Conservation (phyloP, 2,113 vertebrate species). For the Lepidothrix coronata region DNA sequence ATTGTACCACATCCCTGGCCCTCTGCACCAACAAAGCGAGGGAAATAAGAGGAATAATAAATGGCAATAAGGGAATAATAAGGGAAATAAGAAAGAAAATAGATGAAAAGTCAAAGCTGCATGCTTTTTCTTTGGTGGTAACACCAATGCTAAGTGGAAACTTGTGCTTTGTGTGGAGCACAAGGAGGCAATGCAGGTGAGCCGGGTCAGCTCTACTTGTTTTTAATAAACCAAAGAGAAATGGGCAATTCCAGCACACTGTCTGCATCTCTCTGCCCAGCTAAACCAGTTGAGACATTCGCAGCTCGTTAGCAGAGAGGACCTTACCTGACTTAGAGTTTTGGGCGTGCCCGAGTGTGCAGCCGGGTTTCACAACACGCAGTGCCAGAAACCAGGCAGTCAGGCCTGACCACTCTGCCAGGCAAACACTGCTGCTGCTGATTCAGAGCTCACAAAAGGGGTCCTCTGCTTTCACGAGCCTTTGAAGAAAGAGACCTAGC, state of each 20-base stretch:
- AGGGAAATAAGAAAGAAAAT: not conserved
- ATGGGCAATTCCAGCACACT: fast-evolving
- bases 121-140: not conserved
- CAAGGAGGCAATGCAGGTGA: not conserved
- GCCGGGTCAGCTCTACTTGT: not conserved
- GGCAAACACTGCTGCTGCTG: not conserved
- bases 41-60: not conserved
- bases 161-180: not conserved
- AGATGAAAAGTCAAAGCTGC: not conserved
- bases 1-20: not conserved
- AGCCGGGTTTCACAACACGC: not conserved
- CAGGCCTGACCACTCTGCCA: not conserved
- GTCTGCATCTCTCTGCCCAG: not conserved
- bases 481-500: not conserved
- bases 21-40: not conserved
- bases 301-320: not conserved
- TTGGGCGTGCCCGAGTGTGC: not conserved
- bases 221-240: not conserved
- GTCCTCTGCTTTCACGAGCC: not conserved
- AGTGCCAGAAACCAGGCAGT: not conserved
- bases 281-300: not conserved
- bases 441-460: not conserved
- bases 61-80: not conserved
- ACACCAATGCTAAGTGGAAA: not conserved
- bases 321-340: not conserved